Evolutionary conservation across 2,113 vertebrate species (phyloP), one percentile per base, ranked within the genome.

Genomic region (Gobius niger): DNA sequence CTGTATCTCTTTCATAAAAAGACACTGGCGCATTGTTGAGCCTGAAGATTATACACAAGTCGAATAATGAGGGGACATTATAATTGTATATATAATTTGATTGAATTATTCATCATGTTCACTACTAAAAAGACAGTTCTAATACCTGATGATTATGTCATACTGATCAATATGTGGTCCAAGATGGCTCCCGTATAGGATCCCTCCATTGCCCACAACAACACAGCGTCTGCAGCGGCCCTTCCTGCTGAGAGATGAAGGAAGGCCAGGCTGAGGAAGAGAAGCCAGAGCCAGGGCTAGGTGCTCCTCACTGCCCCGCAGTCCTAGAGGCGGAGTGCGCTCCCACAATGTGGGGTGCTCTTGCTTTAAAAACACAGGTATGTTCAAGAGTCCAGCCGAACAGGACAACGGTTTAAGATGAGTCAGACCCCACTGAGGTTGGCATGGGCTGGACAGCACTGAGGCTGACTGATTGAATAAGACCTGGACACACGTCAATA

Each of bases 91-190:
- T n/a, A n/a, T n/a, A n/a, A n/a, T 34, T 34, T 34, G 24, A 34
- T 34, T 3, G 3, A 34, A 34, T 34, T 34, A 4, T 34, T 34
- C 24, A 34, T 34, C 24, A 34, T 34, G 3, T 34, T 34, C 5
- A 34, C 24, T 34, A 34, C 3, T 34, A 34, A 34, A 34, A 3
- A 34, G 24, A 34, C 24, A 34, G 24, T 34, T 34, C 24, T 34
- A 34, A 34, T 70, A 93, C 93, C 93, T 93, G 76, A 94, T 92
- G 65, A 94, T 86, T 47, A 93, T 60, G 60, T 93, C 88, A 66
- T 93, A 91, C 69, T 89, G 90, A 80, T 94, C 91, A 66, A 94
- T 93, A 70, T 92, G 91, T n/a, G 88, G 70, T 59, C 93, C 93
- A 59, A 94, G 91, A 53, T 85, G 83, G 77, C 90, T 94, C 14